Evolutionary conservation across 2,888 invertebrate species (phyloP).

Genomic region (Drosophila quinaria): DNA sequence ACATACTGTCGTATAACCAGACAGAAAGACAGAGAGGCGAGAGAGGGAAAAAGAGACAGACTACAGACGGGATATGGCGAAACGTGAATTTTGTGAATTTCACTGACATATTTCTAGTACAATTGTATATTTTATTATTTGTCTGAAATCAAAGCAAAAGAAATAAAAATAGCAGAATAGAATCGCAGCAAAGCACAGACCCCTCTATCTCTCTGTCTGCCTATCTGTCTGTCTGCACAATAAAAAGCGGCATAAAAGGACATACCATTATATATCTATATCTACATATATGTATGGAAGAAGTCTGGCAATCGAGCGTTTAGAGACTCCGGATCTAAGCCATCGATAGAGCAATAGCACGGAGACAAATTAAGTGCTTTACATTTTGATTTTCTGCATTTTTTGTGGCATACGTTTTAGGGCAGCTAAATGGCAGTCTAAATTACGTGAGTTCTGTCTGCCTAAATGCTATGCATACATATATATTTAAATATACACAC

Average conservation of each 20-base stretch:
- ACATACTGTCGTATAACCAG: slow-evolving; percentile 42
- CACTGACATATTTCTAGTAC: slow-evolving; percentile 76
- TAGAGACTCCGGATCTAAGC: slow-evolving; percentile 41
- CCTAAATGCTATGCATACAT: too few relatives aligned
- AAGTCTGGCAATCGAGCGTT: slow-evolving; percentile 53
- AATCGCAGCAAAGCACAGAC: slow-evolving; percentile 30
- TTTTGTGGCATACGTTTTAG: slow-evolving; percentile 51
- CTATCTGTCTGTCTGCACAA: slow-evolving; percentile 37
- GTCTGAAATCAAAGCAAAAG: slow-evolving; percentile 69
- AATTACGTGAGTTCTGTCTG: slow-evolving; percentile 47
- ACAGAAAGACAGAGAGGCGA: slow-evolving; percentile 24
- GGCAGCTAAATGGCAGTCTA: slow-evolving; percentile 72
- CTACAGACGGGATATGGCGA: slow-evolving; percentile 63
- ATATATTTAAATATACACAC: not conserved
- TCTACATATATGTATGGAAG: slow-evolving; percentile 12
- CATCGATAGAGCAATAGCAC: slow-evolving; percentile 60
- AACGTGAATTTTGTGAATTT: slow-evolving; percentile 78
- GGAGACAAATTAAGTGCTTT: slow-evolving; percentile 65
- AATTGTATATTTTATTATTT: slow-evolving; percentile 76
- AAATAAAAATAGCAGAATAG: slow-evolving; percentile 19
- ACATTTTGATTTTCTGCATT: slow-evolving; percentile 15
- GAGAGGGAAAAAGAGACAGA: slow-evolving; percentile 19
- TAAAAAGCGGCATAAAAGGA: slow-evolving; percentile 41
- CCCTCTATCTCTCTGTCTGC: slow-evolving; percentile 17
- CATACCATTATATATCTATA: slow-evolving; percentile 30